Percentiles rank a stretch among this genome's conserved stretches.
Evolutionary conservation across 1,140 invertebrate genomes (phyloP).

Genomic region (Heliconius melpomene): DNA sequence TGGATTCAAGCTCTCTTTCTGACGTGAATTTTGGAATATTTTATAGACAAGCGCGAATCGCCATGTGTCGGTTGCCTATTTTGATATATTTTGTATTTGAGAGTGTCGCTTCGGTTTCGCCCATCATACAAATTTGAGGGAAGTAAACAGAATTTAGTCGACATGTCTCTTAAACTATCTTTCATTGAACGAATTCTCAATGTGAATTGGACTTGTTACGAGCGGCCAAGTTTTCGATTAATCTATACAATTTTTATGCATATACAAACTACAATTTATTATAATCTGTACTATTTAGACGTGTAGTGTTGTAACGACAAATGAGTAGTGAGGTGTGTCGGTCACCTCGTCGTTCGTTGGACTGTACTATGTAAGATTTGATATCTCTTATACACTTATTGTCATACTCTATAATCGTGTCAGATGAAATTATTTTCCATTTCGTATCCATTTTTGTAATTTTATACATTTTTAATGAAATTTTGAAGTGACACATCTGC

Average conservation of each 20-base stretch:
- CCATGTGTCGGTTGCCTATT: not conserved
- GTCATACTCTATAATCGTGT: slow-evolving; percentile 61
- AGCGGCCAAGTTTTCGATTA: slow-evolving; percentile 75
- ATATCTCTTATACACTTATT: slow-evolving; percentile 72
- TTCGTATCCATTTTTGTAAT: slow-evolving; percentile 75
- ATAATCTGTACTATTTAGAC: slow-evolving; percentile 67
- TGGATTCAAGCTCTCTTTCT: slow-evolving; percentile 65
- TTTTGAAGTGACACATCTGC: slow-evolving; percentile 70
- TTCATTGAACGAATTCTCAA: slow-evolving; percentile 22
- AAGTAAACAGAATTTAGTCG: not conserved
- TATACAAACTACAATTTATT: slow-evolving; percentile 73
- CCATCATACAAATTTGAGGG: not conserved
- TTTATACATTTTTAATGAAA: slow-evolving; percentile 80
- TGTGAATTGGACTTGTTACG: slow-evolving; percentile 57
- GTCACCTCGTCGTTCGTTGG: slow-evolving; percentile 58
- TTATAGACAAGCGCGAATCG: not conserved
- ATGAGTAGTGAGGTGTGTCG: slow-evolving; percentile 45
- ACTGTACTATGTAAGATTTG: slow-evolving; percentile 67
- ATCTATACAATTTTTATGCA: slow-evolving; percentile 76
- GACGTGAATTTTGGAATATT: slow-evolving; percentile 47
- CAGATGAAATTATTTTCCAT: slow-evolving; percentile 64
- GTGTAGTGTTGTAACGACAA: slow-evolving; percentile 71
- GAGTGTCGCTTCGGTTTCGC: not conserved
- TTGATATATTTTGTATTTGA: not conserved
- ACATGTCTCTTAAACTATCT: not conserved